phyloP scores from a whole-genome alignment of 2,113 vertebrate genomes.

The Boleophthalmus pectinirostris region DNA sequence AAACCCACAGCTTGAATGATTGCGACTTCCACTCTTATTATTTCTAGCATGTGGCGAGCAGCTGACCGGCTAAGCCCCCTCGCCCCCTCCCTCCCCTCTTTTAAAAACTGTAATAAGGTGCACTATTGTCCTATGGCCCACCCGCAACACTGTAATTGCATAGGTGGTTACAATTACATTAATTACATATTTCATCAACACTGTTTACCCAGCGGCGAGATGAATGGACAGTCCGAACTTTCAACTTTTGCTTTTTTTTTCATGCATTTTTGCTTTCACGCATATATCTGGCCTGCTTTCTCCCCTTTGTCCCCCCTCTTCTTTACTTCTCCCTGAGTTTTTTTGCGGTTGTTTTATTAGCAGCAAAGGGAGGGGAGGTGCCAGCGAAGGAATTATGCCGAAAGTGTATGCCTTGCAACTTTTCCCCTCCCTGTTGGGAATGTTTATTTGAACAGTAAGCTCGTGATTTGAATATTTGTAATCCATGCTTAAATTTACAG shows the following conservation, averaged over 20 bases:
- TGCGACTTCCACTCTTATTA: conserved; percentile 86
- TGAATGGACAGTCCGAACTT: conserved; percentile 73
- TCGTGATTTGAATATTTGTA: conserved; percentile 89
- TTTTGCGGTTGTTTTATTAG: conserved; percentile 77
- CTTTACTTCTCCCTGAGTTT: conserved; percentile 26
- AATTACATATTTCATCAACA: conserved; percentile 81
- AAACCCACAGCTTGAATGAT: conserved; percentile 87
- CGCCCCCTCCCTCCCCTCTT: conserved; percentile 25
- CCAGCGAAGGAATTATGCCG: conserved; percentile 81
- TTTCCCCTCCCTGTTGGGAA: conserved; percentile 82
- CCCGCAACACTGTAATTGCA: conserved; percentile 77
- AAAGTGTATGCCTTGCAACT: conserved; percentile 87
- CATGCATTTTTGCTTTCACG: conserved; percentile 44
- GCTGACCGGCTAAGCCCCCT: conserved; percentile 88
- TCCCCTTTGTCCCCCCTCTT: conserved; percentile 1
- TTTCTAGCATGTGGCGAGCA: conserved; percentile 94
- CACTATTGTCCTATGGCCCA: conserved; percentile 75
- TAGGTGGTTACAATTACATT: conserved; percentile 84
- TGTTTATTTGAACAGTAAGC: conserved; percentile 91
- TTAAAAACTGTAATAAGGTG: conserved; percentile 84
- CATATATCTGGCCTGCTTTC: neutral
- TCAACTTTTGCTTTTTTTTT: conserved; percentile 72
- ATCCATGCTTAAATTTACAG: conserved; percentile 89
- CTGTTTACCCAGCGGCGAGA: conserved; percentile 76
- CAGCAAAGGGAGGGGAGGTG: conserved; percentile 70